These are phyloP conservation scores for Microplitis deprimator DNA, from an alignment of 2,888 invertebrate species.

Conservation along the genomic window DNA sequence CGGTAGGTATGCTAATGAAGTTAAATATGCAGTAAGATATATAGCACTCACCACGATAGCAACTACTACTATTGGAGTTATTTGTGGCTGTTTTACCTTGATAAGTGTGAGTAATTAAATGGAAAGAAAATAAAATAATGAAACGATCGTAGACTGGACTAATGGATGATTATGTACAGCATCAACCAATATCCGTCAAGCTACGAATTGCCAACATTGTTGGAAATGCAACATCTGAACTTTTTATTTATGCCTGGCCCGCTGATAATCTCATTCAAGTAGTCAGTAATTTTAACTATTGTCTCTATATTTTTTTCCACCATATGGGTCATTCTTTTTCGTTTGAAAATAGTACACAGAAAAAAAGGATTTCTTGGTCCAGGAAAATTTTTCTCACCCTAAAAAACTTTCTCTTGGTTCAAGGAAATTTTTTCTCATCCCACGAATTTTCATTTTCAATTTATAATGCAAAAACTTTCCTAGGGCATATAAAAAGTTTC, in stretches of 20 bases:
- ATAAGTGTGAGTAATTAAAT: conserved; percentile 44
- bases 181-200: conserved; percentile 53
- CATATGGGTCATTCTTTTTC: neutral
- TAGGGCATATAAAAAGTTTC: too few relatives aligned
- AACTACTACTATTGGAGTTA: conserved; percentile 54
- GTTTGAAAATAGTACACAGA: too few relatives aligned
- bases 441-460: too few relatives aligned
- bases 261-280: conserved; percentile 56
- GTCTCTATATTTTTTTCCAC: neutral
- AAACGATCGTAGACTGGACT: neutral
- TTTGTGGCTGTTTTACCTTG: conserved; percentile 49
- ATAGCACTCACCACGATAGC: conserved; percentile 57
- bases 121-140: neutral
- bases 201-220: conserved; percentile 50
- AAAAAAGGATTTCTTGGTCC: too few relatives aligned
- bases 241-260: conserved; percentile 59
- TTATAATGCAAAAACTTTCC: too few relatives aligned
- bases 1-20: conserved; percentile 48
- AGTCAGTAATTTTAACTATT: conserved; percentile 46
- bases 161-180: conserved; percentile 43
- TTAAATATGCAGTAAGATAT: conserved; percentile 48
- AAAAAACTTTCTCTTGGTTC: too few relatives aligned
- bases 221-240: conserved; percentile 54
- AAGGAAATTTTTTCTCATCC: too few relatives aligned
- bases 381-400: too few relatives aligned